Evolutionary conservation across 2,888 invertebrate species (phyloP).

Genomic region (Ichneumon xanthorius): DNA sequence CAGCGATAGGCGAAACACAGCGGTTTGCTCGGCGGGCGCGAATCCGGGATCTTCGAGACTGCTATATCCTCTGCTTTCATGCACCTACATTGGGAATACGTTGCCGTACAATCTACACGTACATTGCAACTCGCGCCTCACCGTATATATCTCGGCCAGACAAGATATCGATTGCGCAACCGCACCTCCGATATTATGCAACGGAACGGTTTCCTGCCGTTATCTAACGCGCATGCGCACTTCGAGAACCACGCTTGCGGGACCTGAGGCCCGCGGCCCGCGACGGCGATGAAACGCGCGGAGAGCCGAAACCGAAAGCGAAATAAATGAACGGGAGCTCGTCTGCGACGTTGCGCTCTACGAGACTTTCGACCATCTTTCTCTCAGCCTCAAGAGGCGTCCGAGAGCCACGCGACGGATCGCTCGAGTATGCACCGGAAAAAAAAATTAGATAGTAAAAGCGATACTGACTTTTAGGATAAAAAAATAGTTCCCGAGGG

Average conservation of each 20-base stretch:
- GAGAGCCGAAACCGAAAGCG: conserved; percentile 22
- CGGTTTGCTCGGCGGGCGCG: neutral
- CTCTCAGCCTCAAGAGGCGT: neutral
- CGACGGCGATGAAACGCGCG: conserved; percentile 8
- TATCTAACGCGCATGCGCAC: conserved; percentile 76
- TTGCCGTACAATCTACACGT: conserved; percentile 17
- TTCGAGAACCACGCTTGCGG: conserved; percentile 50
- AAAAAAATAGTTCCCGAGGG: no score
- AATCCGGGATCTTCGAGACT: conserved; percentile 17
- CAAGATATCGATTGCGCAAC: conserved; percentile 79
- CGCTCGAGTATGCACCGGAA: neutral
- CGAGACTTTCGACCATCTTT: neutral
- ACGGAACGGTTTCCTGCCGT: conserved; percentile 79
- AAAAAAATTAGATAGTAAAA: no score
- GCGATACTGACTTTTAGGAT: no score
- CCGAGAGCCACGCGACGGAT: neutral
- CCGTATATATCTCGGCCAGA: conserved; percentile 55
- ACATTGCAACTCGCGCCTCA: conserved; percentile 34
- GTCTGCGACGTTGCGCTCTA: neutral
- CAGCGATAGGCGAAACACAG: conserved; percentile 1
- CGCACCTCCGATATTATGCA: conserved; percentile 78
- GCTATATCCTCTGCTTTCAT: conserved; percentile 37
- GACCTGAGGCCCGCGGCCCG: conserved; percentile 7
- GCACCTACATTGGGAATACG: conserved; percentile 18
- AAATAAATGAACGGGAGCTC: conserved; percentile 1